Base-by-base conservation (phyloP, 2,113 vertebrate genomes). In the Pholis gunnellus region DNA sequence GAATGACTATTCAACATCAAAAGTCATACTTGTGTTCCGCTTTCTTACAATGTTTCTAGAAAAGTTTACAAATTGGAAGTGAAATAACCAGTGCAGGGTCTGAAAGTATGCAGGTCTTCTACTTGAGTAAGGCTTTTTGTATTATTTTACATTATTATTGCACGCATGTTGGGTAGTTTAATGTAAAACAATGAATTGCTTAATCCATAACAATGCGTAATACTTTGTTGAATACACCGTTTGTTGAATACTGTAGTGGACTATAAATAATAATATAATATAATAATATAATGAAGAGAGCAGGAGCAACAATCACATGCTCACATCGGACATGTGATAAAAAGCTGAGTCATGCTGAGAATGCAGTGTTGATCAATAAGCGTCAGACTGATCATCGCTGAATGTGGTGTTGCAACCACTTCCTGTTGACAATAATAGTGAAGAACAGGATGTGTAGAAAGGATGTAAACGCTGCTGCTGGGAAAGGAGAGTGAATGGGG, bases 311-410 rank as follows among this genome's bases (percentile, higher is more conserved):
- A 52, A 22, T 20, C 48, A 8, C 48, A 6, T 50, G 18, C 14
- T 15, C 48, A 20, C 48, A 22, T 54, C 20, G n/a, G 22, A 25
- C 82, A 87, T 44, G 68, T 68, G 81, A 42, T 20, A 54, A 52
- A 56, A 69, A 52, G 11, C 27, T 6, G 6, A 38, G 42, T 75
- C 65, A 69, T 0, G 29, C 27, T 54, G 20, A 59, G 36, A 72
- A 57, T 1, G 36, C 10, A 14, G 11, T 17, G 20, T 11, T 4
- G 46, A 75, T 75, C 65, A 22, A 71, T 75, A 66, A 34, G n/a
- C 25, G 15, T 48, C 59, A 15, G 42, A 64, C 7, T 3, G 22
- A 63, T 69, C 1, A 52, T n/a, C 48, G 14, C 20, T 56, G 2
- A 36, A 25, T 1, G 18, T 54, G 34, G 15, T 60, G 50, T 20